phyloP scores from a whole-genome alignment of 2,113 vertebrate species.

The Hemibagrus wyckioides region DNA sequence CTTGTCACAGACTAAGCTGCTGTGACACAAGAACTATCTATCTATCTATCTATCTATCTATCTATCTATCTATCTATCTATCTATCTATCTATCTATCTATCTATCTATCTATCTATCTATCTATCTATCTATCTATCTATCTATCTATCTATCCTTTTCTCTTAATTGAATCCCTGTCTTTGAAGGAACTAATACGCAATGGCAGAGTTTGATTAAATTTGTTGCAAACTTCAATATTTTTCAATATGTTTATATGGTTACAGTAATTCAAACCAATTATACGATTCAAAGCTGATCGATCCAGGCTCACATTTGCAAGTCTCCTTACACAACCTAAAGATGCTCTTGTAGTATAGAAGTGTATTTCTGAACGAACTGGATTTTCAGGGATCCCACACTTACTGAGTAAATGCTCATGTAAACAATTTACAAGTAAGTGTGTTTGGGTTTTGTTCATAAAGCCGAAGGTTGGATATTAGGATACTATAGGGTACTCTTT shows the following conservation, averaged over 20 bases:
- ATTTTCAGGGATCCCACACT: background rate
- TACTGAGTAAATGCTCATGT: background rate
- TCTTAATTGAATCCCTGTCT: background rate
- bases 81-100: no score
- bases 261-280: background rate
- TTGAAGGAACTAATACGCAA: background rate
- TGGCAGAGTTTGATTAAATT: background rate
- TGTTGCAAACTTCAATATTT: background rate
- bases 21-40: no score
- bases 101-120: no score
- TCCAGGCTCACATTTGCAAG: background rate
- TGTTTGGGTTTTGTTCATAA: background rate
- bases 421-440: background rate
- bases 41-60: no score
- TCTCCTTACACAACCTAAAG: background rate
- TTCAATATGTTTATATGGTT: background rate
- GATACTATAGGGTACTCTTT: background rate
- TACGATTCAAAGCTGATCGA: background rate
- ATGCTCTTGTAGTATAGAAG: background rate
- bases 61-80: no score
- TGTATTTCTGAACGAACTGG: background rate
- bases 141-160: no score
- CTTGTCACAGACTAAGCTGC: no score
- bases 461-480: background rate
- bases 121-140: no score